phyloP scores from a whole-genome alignment of 2,797 vertebrate genomes.

The Danio albolineatus region DNA sequence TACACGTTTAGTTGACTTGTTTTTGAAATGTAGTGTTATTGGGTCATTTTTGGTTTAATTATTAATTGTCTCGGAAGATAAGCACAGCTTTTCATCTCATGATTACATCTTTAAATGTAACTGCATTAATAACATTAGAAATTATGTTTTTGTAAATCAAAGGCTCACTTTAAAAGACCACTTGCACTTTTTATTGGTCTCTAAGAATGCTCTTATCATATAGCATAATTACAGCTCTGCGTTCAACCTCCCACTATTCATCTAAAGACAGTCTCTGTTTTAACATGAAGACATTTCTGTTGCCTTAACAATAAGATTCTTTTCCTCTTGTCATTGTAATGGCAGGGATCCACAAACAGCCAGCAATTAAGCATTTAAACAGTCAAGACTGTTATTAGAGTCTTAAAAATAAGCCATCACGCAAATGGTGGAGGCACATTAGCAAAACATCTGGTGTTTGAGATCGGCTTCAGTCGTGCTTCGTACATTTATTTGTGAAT shows the following conservation, averaged over 20 bases:
- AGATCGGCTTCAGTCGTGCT: background rate
- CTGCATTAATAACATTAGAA: background rate
- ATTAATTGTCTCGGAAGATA: background rate
- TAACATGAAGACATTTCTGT: constrained; percentile 15
- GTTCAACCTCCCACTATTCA: background rate
- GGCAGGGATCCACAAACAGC: constrained; percentile 32
- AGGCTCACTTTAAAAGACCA: background rate
- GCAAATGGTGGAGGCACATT: constrained; percentile 16
- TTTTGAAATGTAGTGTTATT: background rate
- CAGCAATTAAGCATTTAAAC: constrained; percentile 53
- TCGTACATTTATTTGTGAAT: background rate
- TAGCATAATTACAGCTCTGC: constrained; percentile 20
- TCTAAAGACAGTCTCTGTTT: constrained; percentile 3
- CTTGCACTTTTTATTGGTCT: constrained; percentile 4
- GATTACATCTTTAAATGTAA: constrained; percentile 1
- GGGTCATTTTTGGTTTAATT: background rate
- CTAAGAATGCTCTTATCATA: background rate
- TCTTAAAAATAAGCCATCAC: constrained; percentile 50
- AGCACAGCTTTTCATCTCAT: background rate
- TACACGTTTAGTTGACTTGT: background rate
- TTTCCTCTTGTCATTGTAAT: constrained; percentile 53
- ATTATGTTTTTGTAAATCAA: background rate
- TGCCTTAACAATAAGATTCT: constrained; percentile 34
- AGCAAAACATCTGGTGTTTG: constrained; percentile 38
- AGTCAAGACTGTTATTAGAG: constrained; percentile 55